Evolutionary conservation across 1,140 invertebrate genomes (phyloP), one percentile per base, ranked within the genome.

Genomic region (Steinernema khuongi): DNA sequence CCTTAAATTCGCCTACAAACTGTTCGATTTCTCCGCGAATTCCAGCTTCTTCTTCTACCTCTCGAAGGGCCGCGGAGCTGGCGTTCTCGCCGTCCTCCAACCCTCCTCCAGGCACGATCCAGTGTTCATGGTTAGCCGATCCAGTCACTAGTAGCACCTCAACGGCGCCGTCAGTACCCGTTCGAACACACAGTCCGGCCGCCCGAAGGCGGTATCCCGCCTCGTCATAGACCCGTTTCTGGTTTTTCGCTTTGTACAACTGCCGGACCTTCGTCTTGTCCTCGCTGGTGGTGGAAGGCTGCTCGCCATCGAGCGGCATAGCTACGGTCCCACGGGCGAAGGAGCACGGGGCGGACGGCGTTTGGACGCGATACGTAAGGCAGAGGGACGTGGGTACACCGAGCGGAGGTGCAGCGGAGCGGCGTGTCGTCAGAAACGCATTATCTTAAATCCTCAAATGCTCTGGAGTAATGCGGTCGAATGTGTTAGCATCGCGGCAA

Each of bases 51-150:
- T 60, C 50, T 22, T 60, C 50, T 4, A 60, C 50, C 26, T 60
- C 50, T 7, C 50, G 50, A 22, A 60, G 50, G 50, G 50, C 50
- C 26, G 50, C 50, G 22, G 50, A 17, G 11, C 50, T 14, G 19
- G 50, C 50, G 19, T 60, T 60, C 19, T 60, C 50, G 11, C 50
- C 50, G 26, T 17, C 50, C 19, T 60, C 50, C 7, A 60, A 22
- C 19, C 50, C 50, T 60, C 50, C 50, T 7, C 50, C 50, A 60
- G 50, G 50, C 50, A 60, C 50, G 26, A 60, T 60, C 50, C 50
- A 60, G 50, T 60, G 50, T 14, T 60, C 19, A 60, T 60, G 50
- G 19, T 60, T 60, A 7, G 50, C 11, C 50, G 50, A 60, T 7
- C 50, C 50, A 4, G 50, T 60, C 50, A 60, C 50, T 26, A 60